Evolutionary conservation across 2,888 invertebrate genomes (phyloP).

Genomic region (Metallyticus violacea): DNA sequence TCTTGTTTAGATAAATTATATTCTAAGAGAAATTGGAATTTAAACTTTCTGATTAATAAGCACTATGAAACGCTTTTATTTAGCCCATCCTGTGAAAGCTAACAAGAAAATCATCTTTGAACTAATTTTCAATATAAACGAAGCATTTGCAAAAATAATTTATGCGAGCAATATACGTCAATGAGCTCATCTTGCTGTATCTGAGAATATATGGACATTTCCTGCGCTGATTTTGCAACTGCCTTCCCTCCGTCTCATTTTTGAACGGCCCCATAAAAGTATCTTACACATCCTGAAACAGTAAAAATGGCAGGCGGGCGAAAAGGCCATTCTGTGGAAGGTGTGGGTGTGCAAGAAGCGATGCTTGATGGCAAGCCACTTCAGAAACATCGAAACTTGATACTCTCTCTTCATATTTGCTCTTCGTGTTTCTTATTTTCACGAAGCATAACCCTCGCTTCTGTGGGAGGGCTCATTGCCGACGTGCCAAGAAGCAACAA

Average conservation of each 20-base stretch:
- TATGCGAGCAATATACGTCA: neutral
- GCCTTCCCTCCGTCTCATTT: neutral
- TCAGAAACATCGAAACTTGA: neutral
- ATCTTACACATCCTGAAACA: conserved; percentile 1
- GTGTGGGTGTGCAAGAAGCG: neutral
- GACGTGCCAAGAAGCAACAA: neutral
- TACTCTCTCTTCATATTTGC: neutral
- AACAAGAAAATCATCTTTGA: neutral
- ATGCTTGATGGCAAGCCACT: neutral
- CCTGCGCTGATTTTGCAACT: neutral
- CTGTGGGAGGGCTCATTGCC: neutral
- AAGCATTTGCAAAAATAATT: neutral
- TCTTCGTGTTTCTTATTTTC: neutral
- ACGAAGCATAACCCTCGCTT: too few relatives aligned
- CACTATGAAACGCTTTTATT: too few relatives aligned
- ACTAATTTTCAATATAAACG: neutral
- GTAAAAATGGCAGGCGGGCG: neutral
- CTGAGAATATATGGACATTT: neutral
- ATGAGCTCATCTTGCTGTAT: neutral
- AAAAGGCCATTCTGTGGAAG: neutral
- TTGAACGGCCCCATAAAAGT: neutral
- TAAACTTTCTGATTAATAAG: too few relatives aligned
- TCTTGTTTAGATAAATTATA: too few relatives aligned
- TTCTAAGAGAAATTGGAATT: too few relatives aligned
- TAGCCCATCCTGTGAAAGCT: neutral